Conservation (phyloP, 2,113 vertebrate species). For the Charina bottae region DNA sequence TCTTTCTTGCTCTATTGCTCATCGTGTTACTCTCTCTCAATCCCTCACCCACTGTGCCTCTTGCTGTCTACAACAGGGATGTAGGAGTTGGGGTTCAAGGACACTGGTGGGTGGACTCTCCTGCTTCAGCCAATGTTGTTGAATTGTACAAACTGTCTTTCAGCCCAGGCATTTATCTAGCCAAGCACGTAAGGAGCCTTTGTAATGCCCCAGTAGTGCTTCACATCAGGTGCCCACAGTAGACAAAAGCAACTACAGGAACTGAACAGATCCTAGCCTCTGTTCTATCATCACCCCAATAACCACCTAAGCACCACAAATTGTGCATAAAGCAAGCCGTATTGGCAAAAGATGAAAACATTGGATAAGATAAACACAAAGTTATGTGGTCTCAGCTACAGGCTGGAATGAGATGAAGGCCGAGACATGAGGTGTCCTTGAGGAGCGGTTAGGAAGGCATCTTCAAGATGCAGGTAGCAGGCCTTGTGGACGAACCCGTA, state of each 20-base stretch:
- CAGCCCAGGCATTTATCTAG: not conserved
- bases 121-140: not conserved
- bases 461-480: not conserved
- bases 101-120: not conserved
- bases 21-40: not conserved
- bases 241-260: not conserved
- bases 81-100: not conserved
- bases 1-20: not conserved
- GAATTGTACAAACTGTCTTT: not conserved
- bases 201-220: not conserved
- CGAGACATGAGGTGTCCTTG: not conserved
- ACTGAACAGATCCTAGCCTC: not conserved
- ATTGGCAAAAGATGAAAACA: not conserved
- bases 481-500: too few relatives aligned
- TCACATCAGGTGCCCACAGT: not conserved
- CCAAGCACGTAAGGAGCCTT: not conserved
- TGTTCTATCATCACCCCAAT: not conserved
- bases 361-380: not conserved
- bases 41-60: not conserved
- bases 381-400: not conserved
- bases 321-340: not conserved
- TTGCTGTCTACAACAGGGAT: not conserved
- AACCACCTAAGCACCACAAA: not conserved
- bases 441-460: not conserved
- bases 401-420: too few relatives aligned